Evolutionary conservation across 2,113 vertebrate genomes (phyloP).

Genomic region (Rostratula benghalensis): DNA sequence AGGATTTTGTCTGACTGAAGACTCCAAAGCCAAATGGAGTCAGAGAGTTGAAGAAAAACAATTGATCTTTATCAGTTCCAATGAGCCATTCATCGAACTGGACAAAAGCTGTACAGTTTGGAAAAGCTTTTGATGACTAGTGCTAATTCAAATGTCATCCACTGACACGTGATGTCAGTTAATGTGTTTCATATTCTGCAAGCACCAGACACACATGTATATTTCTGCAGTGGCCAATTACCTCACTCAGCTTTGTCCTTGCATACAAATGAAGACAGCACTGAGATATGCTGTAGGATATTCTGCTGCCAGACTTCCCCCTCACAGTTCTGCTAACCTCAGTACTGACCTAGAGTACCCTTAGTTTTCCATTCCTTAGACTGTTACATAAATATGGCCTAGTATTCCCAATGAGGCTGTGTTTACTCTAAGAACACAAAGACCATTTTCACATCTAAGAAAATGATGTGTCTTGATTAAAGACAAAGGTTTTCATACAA

Average conservation of each 20-base stretch:
- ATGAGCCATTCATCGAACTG: not conserved
- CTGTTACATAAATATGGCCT: not conserved
- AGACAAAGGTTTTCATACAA: not conserved
- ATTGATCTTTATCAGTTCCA: not conserved
- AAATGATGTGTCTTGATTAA: not conserved
- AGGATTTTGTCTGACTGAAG: not conserved
- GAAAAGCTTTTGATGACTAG: not conserved
- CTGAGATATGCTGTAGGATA: not conserved
- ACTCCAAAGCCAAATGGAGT: not conserved
- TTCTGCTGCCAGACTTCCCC: constrained; percentile 1
- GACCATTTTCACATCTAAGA: not conserved
- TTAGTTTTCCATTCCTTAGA: not conserved
- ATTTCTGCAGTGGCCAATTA: not conserved
- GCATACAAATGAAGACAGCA: not conserved
- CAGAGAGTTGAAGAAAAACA: not conserved
- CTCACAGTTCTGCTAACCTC: not conserved
- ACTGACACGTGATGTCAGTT: not conserved
- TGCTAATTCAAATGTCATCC: not conserved
- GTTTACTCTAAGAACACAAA: constrained; percentile 32
- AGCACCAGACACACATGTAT: not conserved
- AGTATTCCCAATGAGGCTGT: not conserved
- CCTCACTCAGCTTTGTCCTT: not conserved
- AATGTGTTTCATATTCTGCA: fast-evolving
- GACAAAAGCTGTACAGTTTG: not conserved
- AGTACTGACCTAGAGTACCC: constrained; percentile 6